Conservation (phyloP, 2,113 vertebrate genomes). For the Holacanthus passer region DNA sequence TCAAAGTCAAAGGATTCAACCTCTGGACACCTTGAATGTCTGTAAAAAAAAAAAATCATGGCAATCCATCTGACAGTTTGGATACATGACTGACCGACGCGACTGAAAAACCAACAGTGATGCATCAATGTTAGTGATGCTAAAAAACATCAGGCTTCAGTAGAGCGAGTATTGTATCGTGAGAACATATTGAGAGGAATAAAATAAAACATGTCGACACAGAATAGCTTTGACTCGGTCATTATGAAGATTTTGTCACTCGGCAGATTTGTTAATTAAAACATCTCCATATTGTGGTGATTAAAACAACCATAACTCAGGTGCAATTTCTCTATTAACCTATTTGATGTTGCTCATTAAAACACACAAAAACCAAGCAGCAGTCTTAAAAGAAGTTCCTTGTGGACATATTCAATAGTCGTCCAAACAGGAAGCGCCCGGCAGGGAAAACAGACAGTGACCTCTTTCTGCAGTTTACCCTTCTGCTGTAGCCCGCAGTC, state of each 20-base stretch:
- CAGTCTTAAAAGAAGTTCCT: not conserved
- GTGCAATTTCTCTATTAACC: not conserved
- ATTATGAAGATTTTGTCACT: not conserved
- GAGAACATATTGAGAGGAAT: not conserved
- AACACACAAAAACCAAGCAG: not conserved
- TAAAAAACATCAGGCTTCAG: no score
- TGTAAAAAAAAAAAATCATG: no score
- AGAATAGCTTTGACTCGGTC: not conserved
- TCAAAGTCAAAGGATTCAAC: not conserved
- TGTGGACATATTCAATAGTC: not conserved
- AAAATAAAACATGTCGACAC: not conserved
- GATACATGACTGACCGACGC: no score
- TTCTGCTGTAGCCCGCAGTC: conserved; percentile 54
- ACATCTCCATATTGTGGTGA: not conserved
- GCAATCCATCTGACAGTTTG: no score
- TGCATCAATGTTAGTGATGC: no score
- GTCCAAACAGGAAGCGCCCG: conserved; percentile 2
- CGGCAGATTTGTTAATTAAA: not conserved
- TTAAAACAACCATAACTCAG: not conserved
- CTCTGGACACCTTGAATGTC: not conserved
- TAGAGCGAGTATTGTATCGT: not conserved
- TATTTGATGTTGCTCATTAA: not conserved
- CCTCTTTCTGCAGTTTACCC: conserved; percentile 71
- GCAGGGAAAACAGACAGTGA: conserved; percentile 49
- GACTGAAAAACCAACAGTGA: no score